Evolutionary conservation across 2,888 invertebrate genomes (phyloP), one percentile per base, ranked within the genome.

Genomic region (Cataglyphis altisquamis): DNA sequence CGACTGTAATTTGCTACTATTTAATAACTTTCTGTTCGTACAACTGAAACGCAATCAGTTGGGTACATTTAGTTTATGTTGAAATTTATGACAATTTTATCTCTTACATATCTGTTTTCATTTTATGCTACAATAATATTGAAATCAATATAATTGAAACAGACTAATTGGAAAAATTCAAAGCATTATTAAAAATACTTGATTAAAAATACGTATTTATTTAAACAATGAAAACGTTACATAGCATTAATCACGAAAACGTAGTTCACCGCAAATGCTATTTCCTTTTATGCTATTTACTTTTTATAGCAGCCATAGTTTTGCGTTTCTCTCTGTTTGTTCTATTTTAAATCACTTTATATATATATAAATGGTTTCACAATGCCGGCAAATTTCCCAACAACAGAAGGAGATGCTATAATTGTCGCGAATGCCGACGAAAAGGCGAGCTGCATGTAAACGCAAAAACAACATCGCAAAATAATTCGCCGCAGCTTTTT

Each of bases 401-500:
- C 78, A 78, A 72, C 78, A 80, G 78, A 80, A 80, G 78, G 73
- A 72, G 78, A 80, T 72, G 36, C 36, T 12, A 72, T 80, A 80
- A 80, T 80, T 80, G 72, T 72, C 78, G 78, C 78, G 41, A 45
- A 72, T 57, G 57, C 18, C 57, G 29, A 73, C 78, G n/a, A 80
- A 73, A 73, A 80, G 73, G 78, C 73, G 72, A 72, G 55, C n/a
- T 25, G 32, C 32, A 41, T 41, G 70, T 70, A 78, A 78, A 70
- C 72, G 78, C 78, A 60, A 73, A 73, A 60, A 73, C 78, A 80
- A 73, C 78, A 62, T 73, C 45, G 73, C 45, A 32, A 80, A 80
- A 80, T 80, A 78, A 78, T 78, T 78, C 73, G 70, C 36, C 36
- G 45, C 45, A 1, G 45, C 18, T 78, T 78, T 77, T 72, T 72